These are phyloP conservation scores for Naso thynnoides DNA, from an alignment of 2,797 vertebrate genomes.

Conservation along the genomic window DNA sequence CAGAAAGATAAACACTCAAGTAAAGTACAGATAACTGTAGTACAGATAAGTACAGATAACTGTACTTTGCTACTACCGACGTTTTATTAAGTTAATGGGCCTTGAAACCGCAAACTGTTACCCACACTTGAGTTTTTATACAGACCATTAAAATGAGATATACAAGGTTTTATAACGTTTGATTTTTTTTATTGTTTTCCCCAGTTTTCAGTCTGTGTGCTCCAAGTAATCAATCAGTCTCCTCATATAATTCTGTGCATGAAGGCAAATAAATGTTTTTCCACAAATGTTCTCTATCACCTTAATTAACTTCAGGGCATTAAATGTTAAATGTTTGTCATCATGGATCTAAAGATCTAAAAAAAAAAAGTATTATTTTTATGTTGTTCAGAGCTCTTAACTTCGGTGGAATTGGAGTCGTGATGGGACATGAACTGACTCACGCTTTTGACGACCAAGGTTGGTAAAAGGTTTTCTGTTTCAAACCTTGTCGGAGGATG, in stretches of 20 bases:
- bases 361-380: not conserved
- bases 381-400: slow-evolving; percentile 90
- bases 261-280: not conserved
- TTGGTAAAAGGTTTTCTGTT: slow-evolving; percentile 76
- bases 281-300: not conserved
- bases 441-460: slow-evolving; percentile 99
- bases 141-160: not conserved
- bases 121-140: not conserved
- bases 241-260: not conserved
- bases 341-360: too few relatives aligned
- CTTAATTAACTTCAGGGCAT: not conserved
- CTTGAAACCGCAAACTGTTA: not conserved
- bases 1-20: too few relatives aligned
- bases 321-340: not conserved
- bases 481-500: not conserved
- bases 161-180: not conserved
- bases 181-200: not conserved
- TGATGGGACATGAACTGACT: slow-evolving; percentile 97
- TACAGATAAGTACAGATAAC: too few relatives aligned
- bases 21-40: too few relatives aligned
- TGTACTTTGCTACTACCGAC: too few relatives aligned
- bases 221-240: not conserved
- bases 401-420: slow-evolving; percentile 96
- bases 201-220: not conserved
- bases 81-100: too few relatives aligned